Conservation (phyloP, 2,888 invertebrate species). For the Incurvaria masculella region DNA sequence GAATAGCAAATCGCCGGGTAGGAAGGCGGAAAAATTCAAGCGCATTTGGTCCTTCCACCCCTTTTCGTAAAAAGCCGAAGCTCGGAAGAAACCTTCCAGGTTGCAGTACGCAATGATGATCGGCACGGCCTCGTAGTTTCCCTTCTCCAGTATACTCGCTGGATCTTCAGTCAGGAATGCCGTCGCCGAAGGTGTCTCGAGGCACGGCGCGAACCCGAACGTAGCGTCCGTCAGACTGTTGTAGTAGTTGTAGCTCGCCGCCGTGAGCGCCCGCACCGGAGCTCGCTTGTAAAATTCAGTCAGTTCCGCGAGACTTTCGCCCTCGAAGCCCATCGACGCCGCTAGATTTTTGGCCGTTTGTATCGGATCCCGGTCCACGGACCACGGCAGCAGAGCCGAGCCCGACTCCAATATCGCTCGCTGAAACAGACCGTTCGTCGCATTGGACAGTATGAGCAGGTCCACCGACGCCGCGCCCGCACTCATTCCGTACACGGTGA, state of each 20-base stretch:
- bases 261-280: conserved; percentile 19
- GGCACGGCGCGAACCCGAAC: background rate
- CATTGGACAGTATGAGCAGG: conserved; percentile 31
- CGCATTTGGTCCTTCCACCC: conserved; percentile 19
- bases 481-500: conserved; percentile 39
- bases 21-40: conserved; percentile 25
- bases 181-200: background rate
- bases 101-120: conserved; percentile 29
- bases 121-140: conserved; percentile 28
- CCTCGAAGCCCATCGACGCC: conserved; percentile 39
- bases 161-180: conserved; percentile 31
- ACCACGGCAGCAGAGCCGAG: conserved; percentile 33
- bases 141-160: conserved; percentile 23
- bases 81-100: conserved; percentile 20
- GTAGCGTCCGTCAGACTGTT: conserved; percentile 28
- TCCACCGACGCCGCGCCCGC: conserved; percentile 37
- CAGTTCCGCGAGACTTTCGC: conserved; percentile 20
- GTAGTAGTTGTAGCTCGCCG: conserved; percentile 24
- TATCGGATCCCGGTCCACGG: conserved; percentile 29
- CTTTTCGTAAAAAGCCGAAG: background rate
- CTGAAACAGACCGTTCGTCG: conserved; percentile 30
- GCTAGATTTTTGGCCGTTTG: conserved; percentile 32
- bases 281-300: conserved; percentile 25
- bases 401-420: conserved; percentile 41
- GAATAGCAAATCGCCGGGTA: conserved; percentile 37